These are phyloP conservation scores for Glyptemys insculpta DNA, from an alignment of 2,797 vertebrate genomes.

Conservation along the genomic window DNA sequence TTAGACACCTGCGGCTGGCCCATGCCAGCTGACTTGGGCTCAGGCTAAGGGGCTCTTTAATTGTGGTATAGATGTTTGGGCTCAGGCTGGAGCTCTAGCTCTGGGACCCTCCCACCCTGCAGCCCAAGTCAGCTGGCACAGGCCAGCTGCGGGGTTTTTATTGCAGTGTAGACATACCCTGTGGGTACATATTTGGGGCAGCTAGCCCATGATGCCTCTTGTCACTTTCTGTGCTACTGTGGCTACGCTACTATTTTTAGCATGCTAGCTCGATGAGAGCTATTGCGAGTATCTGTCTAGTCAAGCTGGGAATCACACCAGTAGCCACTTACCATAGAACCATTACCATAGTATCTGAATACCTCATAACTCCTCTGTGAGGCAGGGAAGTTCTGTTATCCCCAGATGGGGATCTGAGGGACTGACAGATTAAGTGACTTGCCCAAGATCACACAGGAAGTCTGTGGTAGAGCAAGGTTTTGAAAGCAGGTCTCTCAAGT, in stretches of 20 bases:
- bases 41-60: neutral
- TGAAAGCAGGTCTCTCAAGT: rapidly evolving
- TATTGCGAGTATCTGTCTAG: neutral
- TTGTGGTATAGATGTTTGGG: too few species aligned
- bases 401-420: neutral
- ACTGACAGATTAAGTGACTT: neutral
- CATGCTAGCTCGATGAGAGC: neutral
- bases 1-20: neutral
- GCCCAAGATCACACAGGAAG: neutral
- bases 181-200: neutral
- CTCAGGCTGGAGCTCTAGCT: neutral
- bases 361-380: neutral
- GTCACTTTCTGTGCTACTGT: too few species aligned
- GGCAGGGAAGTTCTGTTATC: neutral
- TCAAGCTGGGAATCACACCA: neutral
- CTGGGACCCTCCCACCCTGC: neutral
- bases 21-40: neutral
- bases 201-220: too few species aligned
- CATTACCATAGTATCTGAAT: neutral
- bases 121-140: neutral
- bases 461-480: neutral
- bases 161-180: neutral
- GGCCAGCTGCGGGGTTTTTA: neutral
- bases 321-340: neutral
- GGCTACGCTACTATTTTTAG: neutral